phyloP scores from a whole-genome alignment of 2,888 invertebrate species.

The Alentia gelatinosa region DNA sequence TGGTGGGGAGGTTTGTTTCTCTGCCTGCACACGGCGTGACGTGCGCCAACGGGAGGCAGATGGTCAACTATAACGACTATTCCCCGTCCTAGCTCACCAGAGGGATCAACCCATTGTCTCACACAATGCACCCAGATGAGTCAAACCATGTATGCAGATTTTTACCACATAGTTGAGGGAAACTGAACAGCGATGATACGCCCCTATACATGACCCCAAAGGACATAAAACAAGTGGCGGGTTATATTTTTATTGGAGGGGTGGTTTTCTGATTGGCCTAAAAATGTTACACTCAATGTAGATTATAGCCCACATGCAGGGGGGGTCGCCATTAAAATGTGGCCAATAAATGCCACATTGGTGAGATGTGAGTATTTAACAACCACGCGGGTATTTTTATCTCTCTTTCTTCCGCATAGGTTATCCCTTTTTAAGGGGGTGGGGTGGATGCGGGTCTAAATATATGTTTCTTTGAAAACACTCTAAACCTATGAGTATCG shows the following conservation, averaged over 20 bases:
- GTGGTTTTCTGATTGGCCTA: too few species aligned
- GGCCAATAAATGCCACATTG: not conserved
- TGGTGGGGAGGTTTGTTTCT: not conserved
- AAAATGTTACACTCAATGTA: not conserved
- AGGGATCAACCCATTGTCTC: not conserved
- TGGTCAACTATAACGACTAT: conserved; percentile 13
- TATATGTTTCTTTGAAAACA: too few species aligned
- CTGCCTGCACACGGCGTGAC: not conserved
- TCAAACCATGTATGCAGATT: conserved; percentile 40
- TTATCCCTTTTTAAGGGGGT: too few species aligned
- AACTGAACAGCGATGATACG: not conserved
- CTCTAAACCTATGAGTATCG: too few species aligned
- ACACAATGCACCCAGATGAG: conserved; percentile 26
- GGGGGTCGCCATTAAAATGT: not conserved
- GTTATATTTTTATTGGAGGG: not conserved
- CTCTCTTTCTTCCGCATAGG: too few species aligned
- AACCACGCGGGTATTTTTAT: too few species aligned
- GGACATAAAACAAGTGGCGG: not conserved
- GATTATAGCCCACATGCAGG: not conserved
- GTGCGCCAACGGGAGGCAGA: conserved; percentile 22
- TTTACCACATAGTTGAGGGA: not conserved
- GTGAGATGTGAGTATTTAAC: too few species aligned
- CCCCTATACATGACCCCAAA: conserved; percentile 19
- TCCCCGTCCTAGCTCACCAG: not conserved
- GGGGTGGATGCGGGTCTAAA: too few species aligned